phyloP scores from a whole-genome alignment of 2,113 vertebrate species.

The Rattus rattus region DNA sequence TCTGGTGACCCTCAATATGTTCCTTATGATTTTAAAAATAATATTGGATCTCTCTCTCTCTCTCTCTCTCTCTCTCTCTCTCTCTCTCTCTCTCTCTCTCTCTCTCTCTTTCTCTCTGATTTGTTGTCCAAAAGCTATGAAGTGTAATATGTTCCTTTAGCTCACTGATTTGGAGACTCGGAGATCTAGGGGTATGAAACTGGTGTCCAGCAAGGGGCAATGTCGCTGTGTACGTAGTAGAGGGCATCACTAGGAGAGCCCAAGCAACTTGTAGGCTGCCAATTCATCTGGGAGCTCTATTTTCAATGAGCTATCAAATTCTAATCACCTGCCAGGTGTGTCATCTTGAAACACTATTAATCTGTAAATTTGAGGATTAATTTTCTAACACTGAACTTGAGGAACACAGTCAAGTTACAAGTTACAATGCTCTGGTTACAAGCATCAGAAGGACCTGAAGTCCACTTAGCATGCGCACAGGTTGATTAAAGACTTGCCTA shows the following conservation, averaged over 20 bases:
- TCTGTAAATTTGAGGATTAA: not conserved
- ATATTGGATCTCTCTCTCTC: too few species aligned
- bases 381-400: not conserved
- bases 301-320: too few species aligned
- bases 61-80: too few species aligned
- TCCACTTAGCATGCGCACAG: not conserved
- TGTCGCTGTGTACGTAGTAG: accelerated
- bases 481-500: not conserved
- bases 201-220: too few species aligned
- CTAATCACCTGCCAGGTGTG: not conserved
- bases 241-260: not conserved
- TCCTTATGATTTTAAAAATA: not conserved
- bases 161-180: not conserved
- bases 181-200: not conserved
- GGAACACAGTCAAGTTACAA: too few species aligned
- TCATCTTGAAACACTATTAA: not conserved
- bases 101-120: too few species aligned
- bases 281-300: too few species aligned
- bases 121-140: not conserved
- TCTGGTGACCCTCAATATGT: not conserved
- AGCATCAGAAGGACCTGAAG: not conserved
- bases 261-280: not conserved
- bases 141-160: not conserved
- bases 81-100: too few species aligned
- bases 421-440: not conserved